Conservation (phyloP, 2,888 invertebrate species). For the Tridacna gigas region DNA sequence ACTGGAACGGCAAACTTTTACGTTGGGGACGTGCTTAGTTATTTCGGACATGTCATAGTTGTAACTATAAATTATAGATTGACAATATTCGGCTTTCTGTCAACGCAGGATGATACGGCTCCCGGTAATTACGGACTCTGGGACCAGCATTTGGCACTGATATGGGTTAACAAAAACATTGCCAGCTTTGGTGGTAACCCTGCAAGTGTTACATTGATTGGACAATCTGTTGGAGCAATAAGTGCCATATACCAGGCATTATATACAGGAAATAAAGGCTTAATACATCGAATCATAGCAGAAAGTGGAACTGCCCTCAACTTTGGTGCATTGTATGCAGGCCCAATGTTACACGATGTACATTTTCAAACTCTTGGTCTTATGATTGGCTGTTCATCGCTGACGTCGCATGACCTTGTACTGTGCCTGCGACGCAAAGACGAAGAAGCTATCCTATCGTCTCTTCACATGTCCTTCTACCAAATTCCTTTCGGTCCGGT, state of each 20-base stretch:
- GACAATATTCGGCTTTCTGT: conserved; percentile 71
- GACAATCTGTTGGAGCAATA: conserved; percentile 73
- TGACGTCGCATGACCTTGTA: conserved; percentile 23
- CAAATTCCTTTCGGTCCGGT: conserved; percentile 42
- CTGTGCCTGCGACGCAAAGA: conserved; percentile 31
- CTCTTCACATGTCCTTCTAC: conserved; percentile 26
- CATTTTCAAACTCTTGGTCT: conserved; percentile 24
- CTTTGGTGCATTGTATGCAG: conserved; percentile 12
- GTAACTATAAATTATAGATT: conserved; percentile 71
- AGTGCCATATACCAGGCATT: conserved; percentile 67
- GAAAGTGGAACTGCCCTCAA: conserved; percentile 43
- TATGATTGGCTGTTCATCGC: conserved; percentile 27
- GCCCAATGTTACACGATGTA: neutral
- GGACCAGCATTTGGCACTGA: conserved; percentile 73
- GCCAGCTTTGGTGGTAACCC: conserved; percentile 69
- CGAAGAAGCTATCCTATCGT: conserved; percentile 16
- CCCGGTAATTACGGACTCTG: conserved; percentile 74
- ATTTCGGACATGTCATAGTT: conserved; percentile 60
- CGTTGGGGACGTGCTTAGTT: conserved; percentile 39
- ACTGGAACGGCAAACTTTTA: conserved; percentile 46
- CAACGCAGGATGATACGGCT: conserved; percentile 52
- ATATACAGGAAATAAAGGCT: conserved; percentile 65
- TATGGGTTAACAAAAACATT: conserved; percentile 74
- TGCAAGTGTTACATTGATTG: conserved; percentile 68
- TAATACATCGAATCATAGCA: conserved; percentile 67